Evolutionary conservation across 1,140 invertebrate genomes (phyloP), one percentile per base, ranked within the genome.

Genomic region (Ectropis grisescens): DNA sequence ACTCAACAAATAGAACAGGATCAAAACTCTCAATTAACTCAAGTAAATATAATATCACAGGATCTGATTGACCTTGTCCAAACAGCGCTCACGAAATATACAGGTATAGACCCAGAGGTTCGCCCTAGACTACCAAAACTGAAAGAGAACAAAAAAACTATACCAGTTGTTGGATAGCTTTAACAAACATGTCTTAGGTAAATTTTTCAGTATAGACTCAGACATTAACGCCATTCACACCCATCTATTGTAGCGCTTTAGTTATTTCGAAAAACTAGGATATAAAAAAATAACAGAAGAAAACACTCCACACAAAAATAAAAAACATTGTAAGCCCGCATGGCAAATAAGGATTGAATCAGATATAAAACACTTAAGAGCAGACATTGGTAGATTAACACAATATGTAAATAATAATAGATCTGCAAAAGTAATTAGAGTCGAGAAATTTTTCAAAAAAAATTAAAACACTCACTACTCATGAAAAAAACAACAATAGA

Each of bases 311-410:
- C 23, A 29, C 2, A 37, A 37, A 31, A 5, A 10, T 4, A 37
- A 33, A 7, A 15, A 37, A n/a, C 4, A 39, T 12, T 31, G n/a
- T 13, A 38, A 41, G 15, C 37, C 38, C 16, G 2, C 24, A 7
- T 46, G 36, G 26, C 39, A 36, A 42, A 24, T 12, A 7, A 36
- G 38, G 30, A 1, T 51, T 26, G 39, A 50, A 41, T 38, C 41
- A 27, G 37, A 49, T n/a, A 10, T 26, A 7, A 10, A 26, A 26
- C 4, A 26, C 2, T 10, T n/a, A 6, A 26, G 24, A 26, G 6
- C 3, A 10, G 24, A 30, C 5, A 38, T 31, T 12, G 29, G 29
- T 7, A 23, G 36, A 12, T 10, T 38, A 16, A 27, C 29, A 0
- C 29, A 31, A 15, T 38, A 16, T 16, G 27, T 29, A 26, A 22